Conservation (phyloP, 2,113 vertebrate species). For the Thamnophis sirtalis region DNA sequence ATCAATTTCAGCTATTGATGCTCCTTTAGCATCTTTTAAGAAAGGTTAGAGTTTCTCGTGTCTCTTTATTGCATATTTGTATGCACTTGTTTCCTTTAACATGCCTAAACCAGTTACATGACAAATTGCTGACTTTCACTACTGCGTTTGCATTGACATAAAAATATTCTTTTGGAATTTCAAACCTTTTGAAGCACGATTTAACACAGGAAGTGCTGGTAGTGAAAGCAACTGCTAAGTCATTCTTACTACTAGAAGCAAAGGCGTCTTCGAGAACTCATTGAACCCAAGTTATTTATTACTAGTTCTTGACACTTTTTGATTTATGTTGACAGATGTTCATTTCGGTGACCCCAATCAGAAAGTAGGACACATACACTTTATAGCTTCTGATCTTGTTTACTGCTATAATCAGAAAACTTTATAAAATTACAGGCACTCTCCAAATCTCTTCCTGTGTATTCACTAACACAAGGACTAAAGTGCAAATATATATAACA, state of each 20-base stretch:
- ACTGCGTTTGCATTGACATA: slow-evolving; percentile 43
- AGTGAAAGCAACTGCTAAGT: slow-evolving; percentile 36
- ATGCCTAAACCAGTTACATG: slow-evolving; percentile 47
- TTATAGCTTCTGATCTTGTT: slow-evolving; percentile 28
- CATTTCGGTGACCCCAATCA: not conserved
- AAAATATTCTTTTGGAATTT: slow-evolving; percentile 59
- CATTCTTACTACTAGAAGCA: slow-evolving; percentile 47
- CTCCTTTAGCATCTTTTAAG: not conserved
- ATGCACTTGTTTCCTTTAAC: slow-evolving; percentile 48
- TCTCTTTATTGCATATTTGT: not conserved
- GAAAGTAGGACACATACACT: slow-evolving; percentile 16
- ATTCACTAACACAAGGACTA: not conserved
- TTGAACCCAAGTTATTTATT: slow-evolving; percentile 49
- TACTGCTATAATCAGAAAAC: not conserved
- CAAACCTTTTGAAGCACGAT: slow-evolving; percentile 57
- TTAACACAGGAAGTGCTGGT: slow-evolving; percentile 47
- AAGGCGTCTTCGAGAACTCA: slow-evolving; percentile 57
- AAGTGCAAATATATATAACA: not conserved
- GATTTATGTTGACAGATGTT: slow-evolving; percentile 39
- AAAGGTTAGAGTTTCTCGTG: not conserved
- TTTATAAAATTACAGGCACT: slow-evolving; percentile 6
- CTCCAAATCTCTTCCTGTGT: not conserved
- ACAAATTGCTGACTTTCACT: slow-evolving; percentile 55
- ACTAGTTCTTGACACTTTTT: slow-evolving; percentile 37
- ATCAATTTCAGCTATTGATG: not conserved